Evolutionary conservation across 2,113 vertebrate species (phyloP).

Genomic region (Aegithalos caudatus): DNA sequence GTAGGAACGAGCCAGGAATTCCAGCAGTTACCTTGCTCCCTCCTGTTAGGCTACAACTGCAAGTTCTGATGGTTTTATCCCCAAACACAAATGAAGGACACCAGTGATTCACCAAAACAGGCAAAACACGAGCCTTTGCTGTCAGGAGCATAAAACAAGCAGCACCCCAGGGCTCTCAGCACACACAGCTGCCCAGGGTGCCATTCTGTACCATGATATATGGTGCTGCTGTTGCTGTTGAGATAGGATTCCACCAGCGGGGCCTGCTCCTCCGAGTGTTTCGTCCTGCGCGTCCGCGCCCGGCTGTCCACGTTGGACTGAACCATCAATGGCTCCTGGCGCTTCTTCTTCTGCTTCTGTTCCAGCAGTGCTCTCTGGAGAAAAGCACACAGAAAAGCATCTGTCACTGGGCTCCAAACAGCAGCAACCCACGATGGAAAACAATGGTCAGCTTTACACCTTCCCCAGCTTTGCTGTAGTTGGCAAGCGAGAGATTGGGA

Average conservation of each 20-base stretch:
- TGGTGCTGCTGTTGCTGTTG: constrained; percentile 93
- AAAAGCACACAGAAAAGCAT: not conserved
- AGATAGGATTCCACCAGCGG: constrained; percentile 96
- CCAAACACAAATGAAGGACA: not conserved
- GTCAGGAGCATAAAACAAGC: not conserved
- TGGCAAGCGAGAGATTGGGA: not conserved
- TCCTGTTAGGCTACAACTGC: not conserved
- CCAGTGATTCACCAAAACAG: not conserved
- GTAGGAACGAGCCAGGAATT: no score
- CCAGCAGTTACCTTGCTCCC: not conserved
- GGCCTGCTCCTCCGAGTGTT: constrained; percentile 94
- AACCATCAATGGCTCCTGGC: constrained; percentile 98
- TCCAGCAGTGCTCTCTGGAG: constrained; percentile 89
- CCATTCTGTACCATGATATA: constrained; percentile 85
- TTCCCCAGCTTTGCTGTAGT: not conserved
- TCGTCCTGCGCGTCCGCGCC: constrained; percentile 84
- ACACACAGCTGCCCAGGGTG: not conserved
- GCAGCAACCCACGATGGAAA: not conserved
- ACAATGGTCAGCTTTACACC: not conserved
- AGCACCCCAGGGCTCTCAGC: not conserved
- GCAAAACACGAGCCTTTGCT: not conserved
- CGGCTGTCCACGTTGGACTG: constrained; percentile 92
- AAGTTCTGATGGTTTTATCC: not conserved
- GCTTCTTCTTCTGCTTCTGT: constrained; percentile 97
- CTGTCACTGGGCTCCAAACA: not conserved